Percentiles rank a stretch among this genome's conserved stretches.
Conservation (phyloP, 2,888 invertebrate genomes). For the Fissipunctia ypsillon region DNA sequence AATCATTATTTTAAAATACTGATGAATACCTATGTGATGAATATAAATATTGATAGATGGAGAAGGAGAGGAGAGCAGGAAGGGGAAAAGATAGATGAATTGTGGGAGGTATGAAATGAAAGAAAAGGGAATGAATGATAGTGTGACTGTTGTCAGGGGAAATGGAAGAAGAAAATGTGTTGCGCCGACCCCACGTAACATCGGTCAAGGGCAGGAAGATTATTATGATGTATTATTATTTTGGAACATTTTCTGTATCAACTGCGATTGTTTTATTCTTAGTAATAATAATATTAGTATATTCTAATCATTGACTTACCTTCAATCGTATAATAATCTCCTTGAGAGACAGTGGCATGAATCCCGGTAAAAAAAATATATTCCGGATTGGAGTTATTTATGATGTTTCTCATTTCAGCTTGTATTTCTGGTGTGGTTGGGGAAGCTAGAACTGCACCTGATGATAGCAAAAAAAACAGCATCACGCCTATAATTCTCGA, state of each 20-base stretch:
- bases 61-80: no score
- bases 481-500: background rate
- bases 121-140: no score
- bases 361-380: slow-evolving; percentile 52
- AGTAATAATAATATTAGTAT: background rate
- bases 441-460: slow-evolving; percentile 57
- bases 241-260: background rate
- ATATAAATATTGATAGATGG: no score
- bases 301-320: slow-evolving; percentile 31
- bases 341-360: slow-evolving; percentile 54
- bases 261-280: background rate
- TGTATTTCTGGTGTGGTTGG: slow-evolving; percentile 42
- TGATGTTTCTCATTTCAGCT: slow-evolving; percentile 33
- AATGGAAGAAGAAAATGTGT: no score
- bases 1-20: no score
- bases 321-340: slow-evolving; percentile 44
- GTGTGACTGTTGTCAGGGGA: no score
- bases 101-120: no score
- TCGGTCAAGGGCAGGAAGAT: background rate
- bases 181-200: background rate
- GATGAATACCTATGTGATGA: no score
- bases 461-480: background rate
- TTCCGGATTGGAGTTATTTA: slow-evolving; percentile 19
- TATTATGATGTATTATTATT: background rate
- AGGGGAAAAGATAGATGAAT: no score